Percentiles rank a stretch among this genome's conserved stretches.
Evolutionary conservation across 2,113 vertebrate genomes (phyloP).

Genomic region (Sphyrna mokarran): DNA sequence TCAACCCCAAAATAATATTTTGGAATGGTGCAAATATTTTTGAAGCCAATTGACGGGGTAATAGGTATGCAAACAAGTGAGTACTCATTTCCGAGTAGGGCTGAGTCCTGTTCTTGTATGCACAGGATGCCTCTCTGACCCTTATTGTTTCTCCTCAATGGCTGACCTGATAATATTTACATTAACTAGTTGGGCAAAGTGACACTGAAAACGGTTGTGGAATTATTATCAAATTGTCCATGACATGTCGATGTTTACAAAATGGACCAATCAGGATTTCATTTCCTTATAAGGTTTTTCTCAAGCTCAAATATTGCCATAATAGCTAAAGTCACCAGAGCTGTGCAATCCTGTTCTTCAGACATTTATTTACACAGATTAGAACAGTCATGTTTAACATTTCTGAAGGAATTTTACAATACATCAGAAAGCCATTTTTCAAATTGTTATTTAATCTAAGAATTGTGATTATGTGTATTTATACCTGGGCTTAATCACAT

Average conservation of each 20-base stretch:
- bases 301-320: slow-evolving; percentile 29
- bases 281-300: background rate
- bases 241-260: slow-evolving; percentile 7
- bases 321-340: slow-evolving; percentile 24
- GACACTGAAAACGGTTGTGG: background rate
- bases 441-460: slow-evolving; percentile 1
- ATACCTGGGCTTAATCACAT: background rate
- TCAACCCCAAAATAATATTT: background rate
- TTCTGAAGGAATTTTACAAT: slow-evolving; percentile 23
- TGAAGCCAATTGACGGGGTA: background rate
- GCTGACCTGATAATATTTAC: background rate
- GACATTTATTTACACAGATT: slow-evolving; percentile 13
- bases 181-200: background rate
- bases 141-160: background rate
- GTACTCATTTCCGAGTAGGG: background rate
- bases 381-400: slow-evolving; percentile 5
- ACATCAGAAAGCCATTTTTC: background rate
- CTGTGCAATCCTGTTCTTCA: background rate
- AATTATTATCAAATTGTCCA: slow-evolving; percentile 6
- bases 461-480: slow-evolving; percentile 4
- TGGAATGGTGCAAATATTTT: background rate
- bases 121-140: background rate
- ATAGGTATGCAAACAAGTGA: background rate
- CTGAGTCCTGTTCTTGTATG: background rate
- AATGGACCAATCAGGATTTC: background rate